Base-by-base conservation (phyloP, 2,888 invertebrate genomes). In the Polymixis lichenea region DNA sequence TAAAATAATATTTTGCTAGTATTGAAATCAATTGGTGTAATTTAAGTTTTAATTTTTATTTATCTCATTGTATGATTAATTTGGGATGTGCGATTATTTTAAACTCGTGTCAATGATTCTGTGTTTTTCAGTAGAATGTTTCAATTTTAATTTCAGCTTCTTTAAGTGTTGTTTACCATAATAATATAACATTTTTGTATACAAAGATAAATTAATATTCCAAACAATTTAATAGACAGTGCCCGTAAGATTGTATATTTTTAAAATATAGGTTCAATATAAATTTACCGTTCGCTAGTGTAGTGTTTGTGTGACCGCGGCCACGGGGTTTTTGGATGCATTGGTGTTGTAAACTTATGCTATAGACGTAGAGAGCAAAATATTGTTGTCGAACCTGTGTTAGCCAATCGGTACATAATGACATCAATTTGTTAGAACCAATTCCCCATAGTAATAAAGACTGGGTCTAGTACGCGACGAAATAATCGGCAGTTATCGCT, bases 281-380 rank as follows among this genome's bases (percentile, higher is more conserved):
- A 70, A 85, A 82, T 81, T 82, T 75, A 86, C 83, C 80, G 76
- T 87, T 89, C 86, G 87, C 85, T 90, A 88, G 89, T 86, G 62
- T 89, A 89, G 86, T 78, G 68, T 67, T 66, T 55, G 81, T 75
- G 74, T 71, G 72, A 67, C 75, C 73, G 84, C 76, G 83, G 88
- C 78, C 77, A 49, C 19, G 60, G 66, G 11, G 3, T 19, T 32
- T 55, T 46, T n/a, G 13, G 62, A 17, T 65, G 38, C 32, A 51
- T 82, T 51, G 46, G 51, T 60, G 19, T 71, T 4, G 15, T 67
- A 70, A 60, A 75, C 13, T 46, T 51, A 56, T 22, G 28, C 55
- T 28, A 32, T 13, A 60, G 66, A 77, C 38, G 77, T 73, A 28
- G 51, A 75, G 25, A 78, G 15, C 38, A 32, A 71, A 32, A 60